Evolutionary conservation across 1,140 invertebrate genomes (phyloP).

Genomic region (Hylaeus volcanicus): DNA sequence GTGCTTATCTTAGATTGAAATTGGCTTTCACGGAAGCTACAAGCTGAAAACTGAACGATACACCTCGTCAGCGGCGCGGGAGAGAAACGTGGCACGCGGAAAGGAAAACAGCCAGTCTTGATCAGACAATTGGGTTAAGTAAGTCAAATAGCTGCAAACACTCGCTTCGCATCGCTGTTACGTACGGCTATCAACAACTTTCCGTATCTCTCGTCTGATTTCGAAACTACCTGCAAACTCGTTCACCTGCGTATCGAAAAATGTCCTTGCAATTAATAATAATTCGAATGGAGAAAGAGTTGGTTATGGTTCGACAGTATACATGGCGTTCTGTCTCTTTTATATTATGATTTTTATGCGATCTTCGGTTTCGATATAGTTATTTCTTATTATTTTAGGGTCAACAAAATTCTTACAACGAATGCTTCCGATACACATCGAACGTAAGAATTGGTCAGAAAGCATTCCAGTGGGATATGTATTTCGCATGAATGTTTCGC

Average conservation of each 20-base stretch:
- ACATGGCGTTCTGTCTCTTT: too few relatives aligned
- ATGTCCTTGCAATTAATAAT: conserved; percentile 31
- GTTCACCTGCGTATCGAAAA: neutral
- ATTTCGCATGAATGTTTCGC: conserved; percentile 28
- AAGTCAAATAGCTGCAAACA: conserved; percentile 64
- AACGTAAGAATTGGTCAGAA: neutral
- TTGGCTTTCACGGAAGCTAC: neutral
- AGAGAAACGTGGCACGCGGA: conserved; percentile 1
- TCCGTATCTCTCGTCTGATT: conserved; percentile 61
- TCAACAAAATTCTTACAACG: too few relatives aligned
- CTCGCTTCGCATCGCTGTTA: conserved; percentile 31
- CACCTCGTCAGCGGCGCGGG: neutral
- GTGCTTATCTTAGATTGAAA: conserved; percentile 8
- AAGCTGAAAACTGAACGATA: conserved; percentile 25
- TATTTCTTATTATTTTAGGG: too few relatives aligned
- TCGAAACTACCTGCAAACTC: conserved; percentile 50
- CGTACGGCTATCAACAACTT: conserved; percentile 32
- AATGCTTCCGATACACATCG: too few relatives aligned
- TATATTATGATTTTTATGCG: too few relatives aligned
- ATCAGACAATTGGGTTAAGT: conserved; percentile 66
- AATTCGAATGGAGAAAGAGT: neutral
- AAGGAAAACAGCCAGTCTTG: conserved; percentile 45
- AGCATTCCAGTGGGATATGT: conserved; percentile 1
- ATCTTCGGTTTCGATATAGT: too few relatives aligned
- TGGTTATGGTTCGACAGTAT: too few relatives aligned